Conservation (phyloP, 1,140 invertebrate species). For the Cydia pomonella region DNA sequence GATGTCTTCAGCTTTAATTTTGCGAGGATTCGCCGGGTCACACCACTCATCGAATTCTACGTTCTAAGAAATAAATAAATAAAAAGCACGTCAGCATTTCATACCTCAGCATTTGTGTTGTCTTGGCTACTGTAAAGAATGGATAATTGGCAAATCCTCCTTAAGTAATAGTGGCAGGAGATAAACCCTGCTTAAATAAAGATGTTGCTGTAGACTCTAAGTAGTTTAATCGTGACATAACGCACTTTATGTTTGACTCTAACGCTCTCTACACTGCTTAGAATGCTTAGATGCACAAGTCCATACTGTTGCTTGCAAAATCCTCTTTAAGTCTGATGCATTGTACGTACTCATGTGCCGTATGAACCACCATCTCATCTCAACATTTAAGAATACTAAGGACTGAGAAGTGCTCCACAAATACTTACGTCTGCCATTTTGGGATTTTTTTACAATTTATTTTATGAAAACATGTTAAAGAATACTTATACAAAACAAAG, state of each 20-base stretch:
- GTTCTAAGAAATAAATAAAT: conserved; percentile 46
- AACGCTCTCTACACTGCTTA: too few relatives aligned
- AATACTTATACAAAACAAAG: neutral
- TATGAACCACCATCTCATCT: neutral
- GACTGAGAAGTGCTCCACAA: neutral
- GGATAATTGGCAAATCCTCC: too few relatives aligned
- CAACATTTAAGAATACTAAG: neutral
- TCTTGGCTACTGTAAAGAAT: too few relatives aligned
- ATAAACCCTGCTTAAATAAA: too few relatives aligned
- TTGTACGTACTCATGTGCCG: neutral
- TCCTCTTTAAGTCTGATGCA: too few relatives aligned
- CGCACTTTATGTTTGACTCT: too few relatives aligned
- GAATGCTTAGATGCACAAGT: too few relatives aligned
- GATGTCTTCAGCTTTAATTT: conserved; percentile 67
- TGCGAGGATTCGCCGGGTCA: conserved; percentile 65
- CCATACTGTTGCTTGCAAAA: too few relatives aligned
- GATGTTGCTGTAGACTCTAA: too few relatives aligned
- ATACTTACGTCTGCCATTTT: conserved; percentile 34
- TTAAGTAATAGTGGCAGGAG: too few relatives aligned
- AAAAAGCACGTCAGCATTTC: neutral
- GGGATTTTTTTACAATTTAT: conserved; percentile 20
- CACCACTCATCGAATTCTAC: conserved; percentile 60
- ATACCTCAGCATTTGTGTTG: neutral
- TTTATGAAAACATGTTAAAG: neutral
- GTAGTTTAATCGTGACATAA: too few relatives aligned